Evolutionary conservation across 2,888 invertebrate genomes (phyloP).

Genomic region (Pogonocherus hispidulus): DNA sequence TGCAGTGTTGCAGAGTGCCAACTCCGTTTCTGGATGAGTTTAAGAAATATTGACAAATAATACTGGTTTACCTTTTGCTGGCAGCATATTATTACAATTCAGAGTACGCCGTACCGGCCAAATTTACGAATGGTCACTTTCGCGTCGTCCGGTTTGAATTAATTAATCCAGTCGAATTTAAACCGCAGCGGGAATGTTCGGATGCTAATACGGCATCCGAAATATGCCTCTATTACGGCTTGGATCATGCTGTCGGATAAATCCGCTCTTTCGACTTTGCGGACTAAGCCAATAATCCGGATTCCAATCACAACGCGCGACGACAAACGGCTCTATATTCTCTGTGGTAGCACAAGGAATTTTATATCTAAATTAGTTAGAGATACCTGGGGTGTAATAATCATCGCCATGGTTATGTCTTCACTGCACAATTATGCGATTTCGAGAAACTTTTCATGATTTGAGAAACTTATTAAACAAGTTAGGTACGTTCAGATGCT

Average conservation of each 20-base stretch:
- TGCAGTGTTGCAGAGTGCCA: too few species aligned
- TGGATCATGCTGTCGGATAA: conserved; percentile 15
- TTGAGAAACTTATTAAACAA: too few species aligned
- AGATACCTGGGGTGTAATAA: not conserved
- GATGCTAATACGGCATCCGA: conserved; percentile 14
- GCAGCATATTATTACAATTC: not conserved
- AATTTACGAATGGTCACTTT: conserved; percentile 2
- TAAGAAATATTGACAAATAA: too few species aligned
- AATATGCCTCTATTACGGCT: conserved; percentile 14
- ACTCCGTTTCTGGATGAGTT: too few species aligned
- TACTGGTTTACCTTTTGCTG: too few species aligned
- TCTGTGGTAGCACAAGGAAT: conserved; percentile 2
- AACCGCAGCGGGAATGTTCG: conserved; percentile 1
- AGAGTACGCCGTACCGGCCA: not conserved
- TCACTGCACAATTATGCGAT: too few species aligned
- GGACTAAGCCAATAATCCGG: conserved; percentile 14
- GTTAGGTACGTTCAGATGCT: too few species aligned
- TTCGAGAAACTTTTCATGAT: too few species aligned
- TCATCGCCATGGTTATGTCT: not conserved
- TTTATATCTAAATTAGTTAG: conserved; percentile 4
- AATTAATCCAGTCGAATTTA: conserved; percentile 21
- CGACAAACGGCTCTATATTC: conserved; percentile 20
- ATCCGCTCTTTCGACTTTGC: conserved; percentile 13
- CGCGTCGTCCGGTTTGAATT: not conserved
- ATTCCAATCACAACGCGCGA: conserved; percentile 7